phyloP scores from a whole-genome alignment of 2,888 invertebrate species.

The Mesorhabditis sp. region DNA sequence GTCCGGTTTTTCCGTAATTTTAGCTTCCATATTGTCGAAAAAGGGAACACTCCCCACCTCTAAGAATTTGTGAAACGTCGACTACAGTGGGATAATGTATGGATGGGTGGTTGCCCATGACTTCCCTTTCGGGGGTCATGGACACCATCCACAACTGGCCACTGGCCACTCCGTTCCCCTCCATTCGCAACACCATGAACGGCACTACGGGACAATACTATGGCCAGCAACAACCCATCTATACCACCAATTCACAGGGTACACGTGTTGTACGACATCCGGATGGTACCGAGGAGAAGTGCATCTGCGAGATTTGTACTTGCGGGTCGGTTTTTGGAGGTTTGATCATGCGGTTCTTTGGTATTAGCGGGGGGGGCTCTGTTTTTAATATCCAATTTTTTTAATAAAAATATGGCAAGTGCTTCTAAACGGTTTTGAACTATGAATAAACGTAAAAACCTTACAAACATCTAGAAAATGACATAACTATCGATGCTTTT shows the following conservation, averaged over 20 bases:
- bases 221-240: not conserved
- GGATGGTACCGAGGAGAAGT: conserved; percentile 21
- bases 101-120: too few species aligned
- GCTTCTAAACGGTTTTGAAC: not conserved
- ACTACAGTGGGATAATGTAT: too few species aligned
- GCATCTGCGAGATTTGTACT: conserved; percentile 37
- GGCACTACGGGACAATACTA: too few species aligned
- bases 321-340: conserved; percentile 28
- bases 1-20: too few species aligned
- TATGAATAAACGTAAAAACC: not conserved
- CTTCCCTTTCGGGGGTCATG: too few species aligned
- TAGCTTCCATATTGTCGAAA: too few species aligned
- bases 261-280: not conserved
- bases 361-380: not conserved
- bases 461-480: conserved; percentile 8
- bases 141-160: too few species aligned
- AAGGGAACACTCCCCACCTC: too few species aligned
- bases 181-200: too few species aligned
- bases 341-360: not conserved
- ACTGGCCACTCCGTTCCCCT: too few species aligned
- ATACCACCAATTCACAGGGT: not conserved
- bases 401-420: too few species aligned
- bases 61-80: too few species aligned
- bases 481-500: not conserved
- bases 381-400: not conserved